Base-by-base conservation (phyloP, 2,888 invertebrate species). In the Pristionchus mayeri region DNA sequence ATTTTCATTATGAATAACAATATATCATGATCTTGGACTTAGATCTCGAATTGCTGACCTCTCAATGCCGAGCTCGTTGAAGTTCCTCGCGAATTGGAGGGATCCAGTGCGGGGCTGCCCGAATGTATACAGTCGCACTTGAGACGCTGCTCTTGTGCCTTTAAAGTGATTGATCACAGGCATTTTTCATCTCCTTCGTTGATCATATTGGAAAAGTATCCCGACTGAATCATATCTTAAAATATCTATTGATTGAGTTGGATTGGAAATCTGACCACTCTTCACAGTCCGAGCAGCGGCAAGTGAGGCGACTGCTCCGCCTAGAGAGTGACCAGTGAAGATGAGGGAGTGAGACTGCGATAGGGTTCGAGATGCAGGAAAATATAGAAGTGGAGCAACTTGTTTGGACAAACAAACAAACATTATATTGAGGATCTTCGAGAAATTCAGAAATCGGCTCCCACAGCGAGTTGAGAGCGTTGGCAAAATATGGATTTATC, bases 101-200 rank as follows among this genome's bases (percentile, higher is more conserved):
- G 88, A 89, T 6, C 92, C 92, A 21, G 89, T 88, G 30, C 92
- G 84, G 0, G 92, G 92, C 86, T 92, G 89, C 2, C 92, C 92
- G 76, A 91, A 92, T 0, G 91, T 91, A 48, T 89, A 87, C 3
- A 92, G 75, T 75, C 87, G 86, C 24, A 92, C 85, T 75, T 87
- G 87, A 21, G 88, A 84, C 54, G 88, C 85, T n/a, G 86, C 84
- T 3, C 88, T 82, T 21, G 87, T 52, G 0, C 87, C 86, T 87
- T 44, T 4, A 7, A 71, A 21, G 16, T 16, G 54, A 54, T 7
- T 16, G 54, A n/a, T n/a, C n/a, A n/a, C n/a, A n/a, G n/a, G n/a
- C n/a, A n/a, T n/a, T n/a, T n/a, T n/a, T n/a, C n/a, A n/a, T n/a
- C n/a, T n/a, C n/a, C n/a, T n/a, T n/a, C n/a, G 16, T 4, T 4